Percentiles rank a stretch among this genome's conserved stretches.
Conservation (phyloP, 2,113 vertebrate species). For the human (Homo sapiens) region GRCh38 chr4:112040501-112041000, state of each 20-base stretch:
- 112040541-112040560: background rate
- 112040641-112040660: conserved; percentile 21
- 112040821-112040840: conserved; percentile 28
- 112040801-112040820: conserved; percentile 18
- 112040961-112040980: background rate
- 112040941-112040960: background rate
- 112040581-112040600: conserved; percentile 19
- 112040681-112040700: conserved; percentile 15
- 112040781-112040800: conserved; percentile 21
- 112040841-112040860: background rate
- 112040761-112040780: background rate
- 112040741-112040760: background rate
- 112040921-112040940: background rate
- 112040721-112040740: background rate
- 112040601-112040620: background rate
- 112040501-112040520: background rate
- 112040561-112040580: background rate
- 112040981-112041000: background rate
- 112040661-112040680: conserved; percentile 29
- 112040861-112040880: background rate
- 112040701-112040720: background rate
- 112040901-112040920: background rate
- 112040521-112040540: background rate
- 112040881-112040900: background rate
- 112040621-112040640: conserved; percentile 46